Evolutionary conservation across 2,888 invertebrate species (phyloP).

Genomic region (Selenia dentaria): DNA sequence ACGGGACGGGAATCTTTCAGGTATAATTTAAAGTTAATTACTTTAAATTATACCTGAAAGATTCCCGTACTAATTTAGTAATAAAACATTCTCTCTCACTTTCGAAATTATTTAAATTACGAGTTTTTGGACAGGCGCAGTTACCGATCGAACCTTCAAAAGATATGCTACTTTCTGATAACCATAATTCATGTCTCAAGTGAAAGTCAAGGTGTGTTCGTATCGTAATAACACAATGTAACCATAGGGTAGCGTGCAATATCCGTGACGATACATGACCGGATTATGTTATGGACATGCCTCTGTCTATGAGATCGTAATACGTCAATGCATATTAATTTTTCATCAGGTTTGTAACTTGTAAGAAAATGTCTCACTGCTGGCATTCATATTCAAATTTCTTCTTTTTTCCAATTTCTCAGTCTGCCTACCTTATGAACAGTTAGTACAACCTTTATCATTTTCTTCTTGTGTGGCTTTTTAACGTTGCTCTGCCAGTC

Average conservation of each 20-base stretch:
- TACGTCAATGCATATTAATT: slow-evolving; percentile 25
- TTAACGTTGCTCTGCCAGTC: no score
- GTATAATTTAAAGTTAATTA: neutral
- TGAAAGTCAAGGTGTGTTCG: slow-evolving; percentile 49
- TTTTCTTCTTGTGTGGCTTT: no score
- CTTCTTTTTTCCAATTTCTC: no score
- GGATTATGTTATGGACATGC: slow-evolving; percentile 36
- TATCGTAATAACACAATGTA: slow-evolving; percentile 46
- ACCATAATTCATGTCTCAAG: slow-evolving; percentile 46
- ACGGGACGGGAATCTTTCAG: no score
- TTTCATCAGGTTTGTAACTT: slow-evolving; percentile 9
- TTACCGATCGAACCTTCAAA: slow-evolving; percentile 15
- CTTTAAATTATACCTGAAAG: neutral
- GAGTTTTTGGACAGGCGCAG: slow-evolving; percentile 2
- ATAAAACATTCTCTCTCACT: slow-evolving; percentile 10
- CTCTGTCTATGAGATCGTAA: slow-evolving; percentile 16
- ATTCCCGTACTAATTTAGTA: neutral
- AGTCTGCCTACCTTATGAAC: no score
- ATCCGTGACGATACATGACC: slow-evolving; percentile 55
- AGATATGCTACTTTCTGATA: slow-evolving; percentile 33
- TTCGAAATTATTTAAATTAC: slow-evolving; percentile 7
- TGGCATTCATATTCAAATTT: no score
- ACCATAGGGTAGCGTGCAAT: slow-evolving; percentile 57
- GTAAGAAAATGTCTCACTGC: slow-evolving; percentile 2
- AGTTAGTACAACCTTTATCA: no score